These are phyloP conservation scores for Arvicanthis niloticus DNA, from an alignment of 2,113 vertebrate genomes.

Conservation along the genomic window DNA sequence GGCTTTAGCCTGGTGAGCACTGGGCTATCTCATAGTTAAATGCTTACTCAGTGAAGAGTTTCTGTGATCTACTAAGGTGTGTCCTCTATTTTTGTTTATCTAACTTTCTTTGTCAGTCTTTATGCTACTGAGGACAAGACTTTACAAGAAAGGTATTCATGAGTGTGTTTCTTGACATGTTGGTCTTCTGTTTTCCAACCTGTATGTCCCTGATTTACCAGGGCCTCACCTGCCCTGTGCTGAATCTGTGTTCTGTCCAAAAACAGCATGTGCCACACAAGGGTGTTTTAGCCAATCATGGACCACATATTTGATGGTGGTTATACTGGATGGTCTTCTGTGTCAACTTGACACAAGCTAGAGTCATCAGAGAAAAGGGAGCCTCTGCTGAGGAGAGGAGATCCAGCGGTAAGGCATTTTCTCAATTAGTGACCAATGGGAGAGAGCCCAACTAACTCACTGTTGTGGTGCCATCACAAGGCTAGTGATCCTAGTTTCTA, in stretches of 20 bases:
- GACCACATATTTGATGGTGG: not conserved
- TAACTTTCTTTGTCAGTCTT: not conserved
- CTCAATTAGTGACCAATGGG: not conserved
- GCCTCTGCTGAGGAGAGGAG: not conserved
- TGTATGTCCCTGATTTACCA: not conserved
- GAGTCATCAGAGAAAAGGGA: not conserved
- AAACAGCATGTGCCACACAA: not conserved
- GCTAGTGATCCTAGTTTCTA: not conserved
- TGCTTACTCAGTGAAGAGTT: constrained; percentile 22
- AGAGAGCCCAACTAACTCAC: not conserved
- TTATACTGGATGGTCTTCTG: not conserved
- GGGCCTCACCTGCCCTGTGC: not conserved
- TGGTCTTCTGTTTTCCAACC: not conserved
- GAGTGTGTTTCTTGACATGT: not conserved
- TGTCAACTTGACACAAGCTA: not conserved
- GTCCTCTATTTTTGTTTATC: constrained; percentile 31
- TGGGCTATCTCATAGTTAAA: not conserved
- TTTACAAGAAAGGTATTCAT: not conserved
- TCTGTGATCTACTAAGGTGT: not conserved
- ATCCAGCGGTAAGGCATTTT: not conserved
- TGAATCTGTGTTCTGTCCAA: not conserved
- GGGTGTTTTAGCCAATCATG: not conserved
- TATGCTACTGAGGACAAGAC: not conserved
- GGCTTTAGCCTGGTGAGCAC: not conserved
- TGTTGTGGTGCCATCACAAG: not conserved